Base-by-base conservation (phyloP, 2,888 invertebrate genomes). In the Gymnoscelis rufifasciata region DNA sequence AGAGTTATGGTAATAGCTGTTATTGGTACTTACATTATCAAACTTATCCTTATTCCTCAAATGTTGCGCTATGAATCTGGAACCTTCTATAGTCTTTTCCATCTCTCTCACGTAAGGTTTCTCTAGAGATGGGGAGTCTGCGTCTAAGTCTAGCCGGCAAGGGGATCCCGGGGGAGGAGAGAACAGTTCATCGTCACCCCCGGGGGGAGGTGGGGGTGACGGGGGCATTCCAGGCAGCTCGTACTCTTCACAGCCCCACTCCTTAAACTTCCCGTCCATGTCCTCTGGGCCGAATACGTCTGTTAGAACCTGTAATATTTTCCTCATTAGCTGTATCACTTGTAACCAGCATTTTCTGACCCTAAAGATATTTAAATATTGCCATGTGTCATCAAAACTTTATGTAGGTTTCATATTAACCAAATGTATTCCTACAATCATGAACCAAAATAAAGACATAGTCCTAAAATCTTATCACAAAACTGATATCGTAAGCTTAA, bases 41-140 rank as follows among this genome's bases (percentile, higher is more conserved):
- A 96, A 97, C 80, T 94, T 95, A 87, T 97, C 97, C 88, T 96
- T 95, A 89, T 97, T 97, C 84, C 93, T 94, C 80, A 96, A 95
- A 81, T 97, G 97, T 87, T 97, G 97, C 74, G 97, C 97, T 88
- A 97, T 96, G 84, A 97, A 97, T 71, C 95, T 93, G 60, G 97
- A 95, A 66, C 96, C 96, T 76, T 95, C 95, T 82, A 96, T 93
- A 68, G 97, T 95, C 83, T 95, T 95, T 83, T 97, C 96, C 91
- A 96, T 93, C 84, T 95, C 95, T 76, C 94, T 91, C 60, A 94
- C 91, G 64, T 91, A 92, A 54, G 94, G 92, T 79, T 94, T 94
- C 68, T 95, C 95, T 78, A 94, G 93, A 65, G 94, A 93, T 56
- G 95, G 94, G 82, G 94, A 94, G 58, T 89, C 84, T 54, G 90